phyloP scores from a whole-genome alignment of 2,113 vertebrate genomes.

The Agapornis roseicollis region DNA sequence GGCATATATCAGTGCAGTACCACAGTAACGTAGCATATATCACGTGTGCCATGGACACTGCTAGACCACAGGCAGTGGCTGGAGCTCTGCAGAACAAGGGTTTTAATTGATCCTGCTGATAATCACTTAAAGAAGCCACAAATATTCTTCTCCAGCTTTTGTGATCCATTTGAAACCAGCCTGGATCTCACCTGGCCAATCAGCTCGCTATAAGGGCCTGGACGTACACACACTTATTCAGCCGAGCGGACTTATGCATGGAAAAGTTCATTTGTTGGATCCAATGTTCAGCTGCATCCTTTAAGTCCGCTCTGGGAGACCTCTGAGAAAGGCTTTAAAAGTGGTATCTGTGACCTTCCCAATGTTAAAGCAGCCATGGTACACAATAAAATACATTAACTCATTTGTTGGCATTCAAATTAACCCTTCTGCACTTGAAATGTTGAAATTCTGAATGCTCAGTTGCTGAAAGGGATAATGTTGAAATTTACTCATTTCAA shows the following conservation, averaged over 20 bases:
- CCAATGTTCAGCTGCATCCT: background rate
- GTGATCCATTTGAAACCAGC: background rate
- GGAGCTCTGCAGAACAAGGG: background rate
- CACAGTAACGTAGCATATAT: fast-evolving
- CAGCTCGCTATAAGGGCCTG: background rate
- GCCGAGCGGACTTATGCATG: background rate
- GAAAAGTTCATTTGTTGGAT: background rate
- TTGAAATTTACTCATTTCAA: background rate
- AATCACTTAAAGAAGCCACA: background rate
- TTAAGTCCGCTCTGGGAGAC: background rate
- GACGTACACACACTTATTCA: fast-evolving
- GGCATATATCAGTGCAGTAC: background rate
- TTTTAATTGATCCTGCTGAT: background rate
- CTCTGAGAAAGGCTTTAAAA: background rate
- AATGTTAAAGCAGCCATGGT: background rate
- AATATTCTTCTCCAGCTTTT: background rate
- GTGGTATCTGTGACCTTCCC: background rate
- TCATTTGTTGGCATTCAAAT: background rate
- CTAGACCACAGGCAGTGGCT: background rate
- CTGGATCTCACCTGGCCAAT: background rate
- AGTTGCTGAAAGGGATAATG: background rate
- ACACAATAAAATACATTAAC: background rate
- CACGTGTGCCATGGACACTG: background rate
- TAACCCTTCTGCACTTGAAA: background rate
- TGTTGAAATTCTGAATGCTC: no score